Conservation (phyloP, 2,113 vertebrate species). For the Machaerirhynchus nigripectus region DNA sequence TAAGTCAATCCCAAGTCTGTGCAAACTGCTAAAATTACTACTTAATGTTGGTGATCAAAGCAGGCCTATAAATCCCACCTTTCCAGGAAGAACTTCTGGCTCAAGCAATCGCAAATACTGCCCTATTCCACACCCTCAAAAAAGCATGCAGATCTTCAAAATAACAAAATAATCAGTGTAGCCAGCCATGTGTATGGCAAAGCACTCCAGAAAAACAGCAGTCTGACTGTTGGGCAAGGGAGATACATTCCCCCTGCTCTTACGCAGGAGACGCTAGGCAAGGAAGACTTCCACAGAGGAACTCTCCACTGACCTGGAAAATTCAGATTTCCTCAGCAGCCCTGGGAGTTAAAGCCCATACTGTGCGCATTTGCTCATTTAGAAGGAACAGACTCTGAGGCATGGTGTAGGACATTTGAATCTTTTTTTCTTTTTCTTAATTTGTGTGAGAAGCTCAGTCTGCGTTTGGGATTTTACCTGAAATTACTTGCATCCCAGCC, state of each 20-base stretch:
- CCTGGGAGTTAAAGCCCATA: background rate
- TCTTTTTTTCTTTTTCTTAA: background rate
- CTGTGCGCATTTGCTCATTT: background rate
- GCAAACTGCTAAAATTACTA: background rate
- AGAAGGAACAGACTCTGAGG: background rate
- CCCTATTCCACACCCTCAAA: background rate
- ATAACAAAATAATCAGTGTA: background rate
- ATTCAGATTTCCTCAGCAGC: background rate
- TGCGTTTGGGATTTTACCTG: background rate
- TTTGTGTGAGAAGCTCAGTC: background rate
- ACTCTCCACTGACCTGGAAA: background rate
- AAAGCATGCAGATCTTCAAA: background rate
- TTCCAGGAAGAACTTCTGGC: background rate
- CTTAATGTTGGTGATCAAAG: background rate
- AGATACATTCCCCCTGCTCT: background rate
- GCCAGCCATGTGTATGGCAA: background rate
- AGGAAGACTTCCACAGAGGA: background rate
- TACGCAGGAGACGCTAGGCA: background rate
- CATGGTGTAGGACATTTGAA: background rate
- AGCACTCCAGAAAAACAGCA: background rate
- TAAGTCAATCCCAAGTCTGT: background rate
- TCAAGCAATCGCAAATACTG: background rate
- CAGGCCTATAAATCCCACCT: background rate
- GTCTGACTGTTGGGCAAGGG: background rate
- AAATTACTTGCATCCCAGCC: background rate